Evolutionary conservation across 2,797 vertebrate species (phyloP), one percentile per base, ranked within the genome.

Genomic region (Myripristis jacobus): DNA sequence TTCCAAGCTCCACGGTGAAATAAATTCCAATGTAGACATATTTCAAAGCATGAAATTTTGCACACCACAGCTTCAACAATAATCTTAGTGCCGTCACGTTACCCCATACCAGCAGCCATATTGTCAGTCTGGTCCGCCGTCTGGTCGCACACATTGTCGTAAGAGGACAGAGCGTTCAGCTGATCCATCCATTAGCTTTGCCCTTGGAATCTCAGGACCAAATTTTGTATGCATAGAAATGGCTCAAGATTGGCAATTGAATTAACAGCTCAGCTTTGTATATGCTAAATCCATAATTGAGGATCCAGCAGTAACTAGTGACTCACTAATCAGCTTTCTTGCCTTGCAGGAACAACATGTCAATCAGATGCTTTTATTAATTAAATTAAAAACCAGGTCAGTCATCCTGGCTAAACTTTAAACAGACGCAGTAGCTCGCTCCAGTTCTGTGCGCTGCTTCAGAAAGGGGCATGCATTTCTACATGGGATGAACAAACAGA

Each of bases 291-390:
- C 79, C 73, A 58, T 88, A 79, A 90, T 75, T 81, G 71, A 54
- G 38, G 48, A 75, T 56, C 51, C 52, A 69, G 53, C 68, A 51
- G 60, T 64, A 75, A 74, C 79, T 44, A 60, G 73, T 70, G 73
- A 80, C 44, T 77, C 70, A 43, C 64, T 89, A 88, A 91, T 87
- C 81, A 84, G 79, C 57, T 77, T 86, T 83, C 27, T 24, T 84
- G 64, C 83, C 86, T 84, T 48, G 36, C 60, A 83, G 80, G 82
- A 60, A 83, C 29, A 75, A 75, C 56, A 66, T 48, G 88, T 79
- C 86, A 85, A 82, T 90, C 84, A 88, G 27, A 79, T 82, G 71
- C 2, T 71, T 44, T 43, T 54, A 7, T 34, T 4, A 74, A 87
- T 85, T 71, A 67, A 66, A 80, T 84, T 77, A 62, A 52, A 4